Evolutionary conservation across 2,797 vertebrate species (phyloP).

Genomic region (Lagodon rhomboides): DNA sequence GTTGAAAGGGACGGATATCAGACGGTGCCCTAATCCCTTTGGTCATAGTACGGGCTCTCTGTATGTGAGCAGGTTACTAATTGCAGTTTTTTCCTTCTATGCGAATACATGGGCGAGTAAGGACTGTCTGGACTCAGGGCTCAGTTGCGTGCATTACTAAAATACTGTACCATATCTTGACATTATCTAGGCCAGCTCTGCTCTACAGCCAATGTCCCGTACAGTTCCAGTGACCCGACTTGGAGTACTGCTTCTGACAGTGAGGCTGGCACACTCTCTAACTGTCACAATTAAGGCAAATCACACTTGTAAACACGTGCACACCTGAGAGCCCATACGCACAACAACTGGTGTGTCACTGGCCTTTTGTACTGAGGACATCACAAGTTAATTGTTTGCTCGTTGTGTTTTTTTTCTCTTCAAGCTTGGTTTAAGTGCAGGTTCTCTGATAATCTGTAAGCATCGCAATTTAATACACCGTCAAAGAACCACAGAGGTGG

Average conservation of each 20-base stretch:
- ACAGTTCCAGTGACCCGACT: constrained; percentile 69
- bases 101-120: background rate
- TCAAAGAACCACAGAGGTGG: constrained; percentile 48
- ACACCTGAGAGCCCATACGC: constrained; percentile 16
- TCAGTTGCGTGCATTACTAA: constrained; percentile 51
- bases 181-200: constrained; percentile 71
- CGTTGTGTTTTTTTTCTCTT: constrained; percentile 25
- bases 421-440: constrained; percentile 21
- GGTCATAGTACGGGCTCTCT: constrained; percentile 23
- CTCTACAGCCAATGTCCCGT: constrained; percentile 38
- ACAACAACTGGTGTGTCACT: constrained; percentile 6
- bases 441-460: constrained; percentile 34
- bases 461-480: constrained; percentile 28
- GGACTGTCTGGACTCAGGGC: constrained; percentile 30
- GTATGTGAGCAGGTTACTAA: constrained; percentile 40
- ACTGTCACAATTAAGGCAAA: constrained; percentile 31
- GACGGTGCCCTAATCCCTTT: constrained; percentile 22
- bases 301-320: constrained; percentile 28
- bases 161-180: constrained; percentile 50
- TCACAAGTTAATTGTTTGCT: constrained; percentile 24
- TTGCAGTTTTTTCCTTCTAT: constrained; percentile 13
- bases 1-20: constrained; percentile 25
- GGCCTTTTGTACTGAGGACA: constrained; percentile 7
- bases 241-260: constrained; percentile 42
- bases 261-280: constrained; percentile 25